Conservation (phyloP, 2,888 invertebrate genomes). For the Dryadula phaetusa region DNA sequence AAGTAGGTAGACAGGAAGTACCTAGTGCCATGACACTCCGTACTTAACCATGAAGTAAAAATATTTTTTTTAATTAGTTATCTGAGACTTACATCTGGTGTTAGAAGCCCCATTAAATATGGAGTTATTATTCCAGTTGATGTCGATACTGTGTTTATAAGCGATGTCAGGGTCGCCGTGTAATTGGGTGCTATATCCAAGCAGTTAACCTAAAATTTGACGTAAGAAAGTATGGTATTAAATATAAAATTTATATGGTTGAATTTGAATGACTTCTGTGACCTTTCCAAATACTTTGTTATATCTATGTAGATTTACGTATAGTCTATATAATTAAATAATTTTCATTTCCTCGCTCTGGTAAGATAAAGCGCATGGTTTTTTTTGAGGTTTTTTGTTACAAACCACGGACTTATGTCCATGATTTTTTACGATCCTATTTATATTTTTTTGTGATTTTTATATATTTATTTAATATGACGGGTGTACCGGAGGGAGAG, state of each 20-base stretch:
- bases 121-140: constrained; percentile 64
- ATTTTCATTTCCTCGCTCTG: neutral
- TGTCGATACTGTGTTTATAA: constrained; percentile 80
- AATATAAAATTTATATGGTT: neutral
- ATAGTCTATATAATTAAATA: neutral
- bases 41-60: too few relatives aligned
- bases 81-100: constrained; percentile 73
- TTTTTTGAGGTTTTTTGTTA: too few relatives aligned
- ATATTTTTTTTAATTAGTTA: too few relatives aligned
- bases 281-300: neutral
- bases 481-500: too few relatives aligned
- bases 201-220: constrained; percentile 43
- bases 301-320: too few relatives aligned
- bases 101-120: constrained; percentile 71
- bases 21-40: too few relatives aligned
- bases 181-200: constrained; percentile 74
- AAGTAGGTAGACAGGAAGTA: too few relatives aligned
- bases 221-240: neutral
- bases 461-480: too few relatives aligned
- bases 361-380: too few relatives aligned
- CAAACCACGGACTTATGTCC: too few relatives aligned
- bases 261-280: neutral
- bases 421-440: too few relatives aligned
- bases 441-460: too few relatives aligned
- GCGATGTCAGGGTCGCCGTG: constrained; percentile 80